These are phyloP conservation scores for Crenichthys baileyi DNA, from an alignment of 2,797 vertebrate species.

Conservation along the genomic window DNA sequence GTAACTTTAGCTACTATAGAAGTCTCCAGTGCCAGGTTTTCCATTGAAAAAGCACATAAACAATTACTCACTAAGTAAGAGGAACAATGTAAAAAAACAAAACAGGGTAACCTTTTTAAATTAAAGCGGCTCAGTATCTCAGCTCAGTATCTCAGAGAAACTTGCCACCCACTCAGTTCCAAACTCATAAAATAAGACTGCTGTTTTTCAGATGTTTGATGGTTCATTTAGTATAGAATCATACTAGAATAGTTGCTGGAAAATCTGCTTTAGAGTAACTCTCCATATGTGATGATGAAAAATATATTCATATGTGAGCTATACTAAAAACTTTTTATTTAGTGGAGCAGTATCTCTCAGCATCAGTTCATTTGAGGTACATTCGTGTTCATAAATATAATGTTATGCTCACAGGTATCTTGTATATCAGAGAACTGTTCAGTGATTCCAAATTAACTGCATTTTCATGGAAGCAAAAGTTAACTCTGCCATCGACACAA, in stretches of 20 bases:
- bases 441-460: constrained; percentile 15
- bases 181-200: constrained; percentile 36
- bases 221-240: constrained; percentile 25
- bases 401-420: constrained; percentile 13
- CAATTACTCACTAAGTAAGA: neutral
- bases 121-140: constrained; percentile 14
- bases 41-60: neutral
- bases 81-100: neutral
- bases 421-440: constrained; percentile 20
- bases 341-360: neutral
- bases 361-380: constrained; percentile 6
- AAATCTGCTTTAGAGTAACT: constrained; percentile 17
- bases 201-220: constrained; percentile 39
- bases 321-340: neutral
- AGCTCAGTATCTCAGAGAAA: constrained; percentile 31
- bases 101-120: neutral
- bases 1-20: neutral
- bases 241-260: constrained; percentile 23
- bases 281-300: constrained; percentile 21
- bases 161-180: constrained; percentile 41
- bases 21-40: neutral
- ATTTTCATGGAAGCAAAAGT: neutral
- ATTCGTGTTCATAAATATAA: constrained; percentile 15
- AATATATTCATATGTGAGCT: neutral
- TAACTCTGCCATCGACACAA: neutral